These are phyloP conservation scores for Sarcophaga peregrina DNA, from an alignment of 1,140 invertebrate genomes.

Conservation along the genomic window DNA sequence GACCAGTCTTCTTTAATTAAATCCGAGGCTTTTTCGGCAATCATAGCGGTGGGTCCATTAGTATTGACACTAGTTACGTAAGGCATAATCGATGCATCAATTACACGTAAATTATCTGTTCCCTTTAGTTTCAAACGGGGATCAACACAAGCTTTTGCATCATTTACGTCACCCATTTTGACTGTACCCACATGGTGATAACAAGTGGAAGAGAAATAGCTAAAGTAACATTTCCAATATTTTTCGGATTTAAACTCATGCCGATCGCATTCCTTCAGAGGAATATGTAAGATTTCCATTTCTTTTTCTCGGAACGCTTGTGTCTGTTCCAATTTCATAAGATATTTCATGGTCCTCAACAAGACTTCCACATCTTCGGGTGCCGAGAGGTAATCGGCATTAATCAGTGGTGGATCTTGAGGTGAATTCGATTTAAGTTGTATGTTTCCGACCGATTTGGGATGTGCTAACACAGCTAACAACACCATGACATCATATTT, in stretches of 20 bases:
- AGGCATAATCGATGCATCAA: constrained; percentile 85
- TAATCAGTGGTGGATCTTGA: constrained; percentile 75
- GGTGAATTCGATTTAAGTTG: constrained; percentile 76
- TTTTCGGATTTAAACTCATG: constrained; percentile 61
- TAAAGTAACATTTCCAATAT: constrained; percentile 75
- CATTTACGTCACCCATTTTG: constrained; percentile 77
- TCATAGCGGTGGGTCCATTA: constrained; percentile 80
- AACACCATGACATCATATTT: constrained; percentile 61
- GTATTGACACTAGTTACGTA: constrained; percentile 77
- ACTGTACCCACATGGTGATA: constrained; percentile 80
- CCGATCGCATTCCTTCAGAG: constrained; percentile 72
- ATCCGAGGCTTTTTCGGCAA: constrained; percentile 80
- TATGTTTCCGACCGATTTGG: constrained; percentile 77
- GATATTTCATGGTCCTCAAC: constrained; percentile 74
- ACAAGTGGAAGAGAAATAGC: constrained; percentile 71
- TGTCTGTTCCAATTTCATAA: constrained; percentile 71
- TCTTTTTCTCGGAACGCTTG: constrained; percentile 71
- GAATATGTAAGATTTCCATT: constrained; percentile 69
- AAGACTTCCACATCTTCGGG: constrained; percentile 74
- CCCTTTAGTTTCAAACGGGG: constrained; percentile 75
- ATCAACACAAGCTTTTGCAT: constrained; percentile 76
- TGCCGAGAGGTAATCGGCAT: constrained; percentile 77
- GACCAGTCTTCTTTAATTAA: constrained; percentile 77
- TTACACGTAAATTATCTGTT: constrained; percentile 74
- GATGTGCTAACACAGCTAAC: constrained; percentile 77